Evolutionary conservation across 1,140 invertebrate species (phyloP).

Genomic region (Hormaphis cornu): DNA sequence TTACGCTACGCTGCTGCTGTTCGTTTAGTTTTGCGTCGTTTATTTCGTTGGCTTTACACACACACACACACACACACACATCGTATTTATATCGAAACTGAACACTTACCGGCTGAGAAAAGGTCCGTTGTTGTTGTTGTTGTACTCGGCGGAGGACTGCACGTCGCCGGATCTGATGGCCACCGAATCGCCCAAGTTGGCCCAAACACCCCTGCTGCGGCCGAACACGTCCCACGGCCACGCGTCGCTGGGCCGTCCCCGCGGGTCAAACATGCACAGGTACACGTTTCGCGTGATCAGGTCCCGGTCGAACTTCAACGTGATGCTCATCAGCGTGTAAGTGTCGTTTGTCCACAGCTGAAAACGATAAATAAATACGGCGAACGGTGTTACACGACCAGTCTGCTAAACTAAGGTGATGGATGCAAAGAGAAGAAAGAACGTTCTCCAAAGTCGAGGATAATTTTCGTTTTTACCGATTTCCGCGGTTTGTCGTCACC

Average conservation of each 20-base stretch:
- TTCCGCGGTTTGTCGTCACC: too few relatives aligned
- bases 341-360: slow-evolving; percentile 15
- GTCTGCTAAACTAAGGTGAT: too few relatives aligned
- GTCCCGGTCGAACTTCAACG: slow-evolving; percentile 6
- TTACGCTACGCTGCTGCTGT: too few relatives aligned
- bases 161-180: background rate
- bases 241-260: background rate
- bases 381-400: too few relatives aligned
- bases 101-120: background rate
- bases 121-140: too few relatives aligned
- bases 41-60: too few relatives aligned
- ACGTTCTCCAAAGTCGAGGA: too few relatives aligned
- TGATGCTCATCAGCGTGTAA: background rate
- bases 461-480: too few relatives aligned
- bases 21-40: background rate
- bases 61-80: too few relatives aligned
- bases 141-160: background rate
- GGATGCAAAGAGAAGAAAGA: background rate
- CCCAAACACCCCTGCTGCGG: background rate
- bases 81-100: background rate
- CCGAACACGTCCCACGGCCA: background rate
- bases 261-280: background rate
- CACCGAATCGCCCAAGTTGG: slow-evolving; percentile 7
- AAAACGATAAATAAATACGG: background rate
- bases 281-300: background rate